Conservation (phyloP, 2,113 vertebrate genomes). For the Scortum barcoo region DNA sequence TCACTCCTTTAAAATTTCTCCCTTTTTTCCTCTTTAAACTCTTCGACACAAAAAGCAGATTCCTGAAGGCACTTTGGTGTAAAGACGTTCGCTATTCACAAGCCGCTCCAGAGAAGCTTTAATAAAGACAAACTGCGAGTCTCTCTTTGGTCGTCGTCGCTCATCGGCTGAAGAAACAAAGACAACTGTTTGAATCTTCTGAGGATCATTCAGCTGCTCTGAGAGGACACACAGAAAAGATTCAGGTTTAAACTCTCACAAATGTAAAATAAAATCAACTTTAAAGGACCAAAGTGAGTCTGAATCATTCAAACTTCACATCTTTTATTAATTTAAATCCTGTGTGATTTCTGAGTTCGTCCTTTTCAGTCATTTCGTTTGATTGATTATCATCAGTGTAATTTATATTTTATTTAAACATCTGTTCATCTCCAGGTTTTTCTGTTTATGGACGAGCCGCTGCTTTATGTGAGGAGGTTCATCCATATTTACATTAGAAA, state of each 20-base stretch:
- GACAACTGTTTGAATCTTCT: neutral
- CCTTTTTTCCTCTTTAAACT: neutral
- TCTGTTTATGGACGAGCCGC: too few species aligned
- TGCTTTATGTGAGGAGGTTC: too few species aligned
- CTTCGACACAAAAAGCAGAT: neutral
- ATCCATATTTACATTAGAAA: too few species aligned
- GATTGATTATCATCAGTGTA: too few species aligned
- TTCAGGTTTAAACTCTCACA: too few species aligned
- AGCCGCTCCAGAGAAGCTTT: neutral
- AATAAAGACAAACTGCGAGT: neutral
- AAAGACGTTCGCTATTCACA: slow-evolving; percentile 42
- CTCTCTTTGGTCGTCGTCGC: neutral
- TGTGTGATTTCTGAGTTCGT: too few species aligned
- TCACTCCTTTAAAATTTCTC: neutral
- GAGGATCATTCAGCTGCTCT: slow-evolving; percentile 54
- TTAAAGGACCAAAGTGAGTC: neutral
- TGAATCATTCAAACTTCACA: neutral
- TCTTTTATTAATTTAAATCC: too few species aligned
- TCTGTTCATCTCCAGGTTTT: too few species aligned
- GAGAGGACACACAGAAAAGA: neutral
- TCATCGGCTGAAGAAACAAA: neutral
- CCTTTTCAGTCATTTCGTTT: too few species aligned
- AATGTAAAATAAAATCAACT: too few species aligned
- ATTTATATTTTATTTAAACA: too few species aligned
- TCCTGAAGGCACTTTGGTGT: slow-evolving; percentile 50